phyloP scores from a whole-genome alignment of 92 coral and sea anemone species.

The Nematostella vectensis region DNA sequence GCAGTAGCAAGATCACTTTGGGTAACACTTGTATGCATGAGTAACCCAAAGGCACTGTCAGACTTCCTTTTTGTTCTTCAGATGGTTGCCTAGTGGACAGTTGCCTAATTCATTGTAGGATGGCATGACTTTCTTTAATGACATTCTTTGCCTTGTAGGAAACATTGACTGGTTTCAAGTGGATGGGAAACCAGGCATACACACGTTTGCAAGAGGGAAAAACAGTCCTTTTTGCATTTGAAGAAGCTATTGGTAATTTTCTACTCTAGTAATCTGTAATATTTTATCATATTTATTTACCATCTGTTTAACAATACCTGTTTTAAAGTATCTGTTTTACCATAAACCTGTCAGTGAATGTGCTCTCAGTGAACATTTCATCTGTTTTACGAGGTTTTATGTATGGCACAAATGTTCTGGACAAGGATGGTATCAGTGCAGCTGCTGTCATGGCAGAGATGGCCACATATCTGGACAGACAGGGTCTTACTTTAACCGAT shows the following conservation, averaged over 20 bases:
- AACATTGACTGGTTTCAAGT: constrained; percentile 95
- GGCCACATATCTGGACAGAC: constrained; percentile 78
- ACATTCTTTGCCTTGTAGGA: constrained; percentile 36
- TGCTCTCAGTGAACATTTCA: no score
- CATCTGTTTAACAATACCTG: no score
- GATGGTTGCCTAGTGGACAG: not conserved
- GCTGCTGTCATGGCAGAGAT: constrained; percentile 93
- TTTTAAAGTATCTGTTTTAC: no score
- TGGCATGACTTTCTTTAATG: not conserved
- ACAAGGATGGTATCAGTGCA: constrained; percentile 98
- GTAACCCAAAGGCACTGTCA: no score
- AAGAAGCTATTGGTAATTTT: constrained; percentile 97
- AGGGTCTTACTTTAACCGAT: constrained; percentile 69
- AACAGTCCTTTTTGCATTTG: constrained; percentile 88
- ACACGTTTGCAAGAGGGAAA: constrained; percentile 81
- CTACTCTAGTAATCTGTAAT: no score
- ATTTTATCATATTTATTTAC: no score
- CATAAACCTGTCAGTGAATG: no score
- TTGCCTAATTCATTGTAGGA: not conserved
- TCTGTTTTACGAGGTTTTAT: constrained; percentile 58
- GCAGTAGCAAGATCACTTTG: no score
- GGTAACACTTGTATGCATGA: no score
- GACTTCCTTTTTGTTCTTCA: no score
- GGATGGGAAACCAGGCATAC: constrained; percentile 96
- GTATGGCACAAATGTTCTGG: constrained; percentile 93